These are phyloP conservation scores for Musca vetustissima DNA, from an alignment of 1,140 invertebrate species.

Conservation along the genomic window DNA sequence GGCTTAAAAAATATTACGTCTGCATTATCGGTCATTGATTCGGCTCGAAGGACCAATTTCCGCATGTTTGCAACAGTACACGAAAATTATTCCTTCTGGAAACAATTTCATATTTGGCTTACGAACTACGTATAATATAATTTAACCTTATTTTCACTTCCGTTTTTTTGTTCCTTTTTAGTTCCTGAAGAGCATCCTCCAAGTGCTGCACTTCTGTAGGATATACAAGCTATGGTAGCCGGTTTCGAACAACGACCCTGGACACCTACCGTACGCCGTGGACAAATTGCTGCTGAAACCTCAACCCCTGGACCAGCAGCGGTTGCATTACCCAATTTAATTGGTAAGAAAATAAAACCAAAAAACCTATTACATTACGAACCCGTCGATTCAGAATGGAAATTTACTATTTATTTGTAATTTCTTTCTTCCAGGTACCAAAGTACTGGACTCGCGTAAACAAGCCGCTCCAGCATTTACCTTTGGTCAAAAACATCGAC, in stretches of 20 bases:
- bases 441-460: slow-evolving; percentile 72
- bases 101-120: no score
- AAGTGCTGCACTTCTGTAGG: no score
- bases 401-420: neutral
- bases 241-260: slow-evolving; percentile 74
- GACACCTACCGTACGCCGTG: slow-evolving; percentile 86
- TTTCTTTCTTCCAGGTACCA: slow-evolving; percentile 63
- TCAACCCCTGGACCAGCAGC: slow-evolving; percentile 86
- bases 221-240: slow-evolving; percentile 60
- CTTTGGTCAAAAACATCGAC: slow-evolving; percentile 71
- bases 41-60: no score
- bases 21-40: no score
- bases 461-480: slow-evolving; percentile 76
- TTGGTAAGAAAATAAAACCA: slow-evolving; percentile 73
- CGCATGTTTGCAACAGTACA: no score
- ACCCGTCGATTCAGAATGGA: no score
- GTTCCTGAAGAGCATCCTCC: no score
- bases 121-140: no score
- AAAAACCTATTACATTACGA: neutral
- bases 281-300: slow-evolving; percentile 89
- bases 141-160: no score
- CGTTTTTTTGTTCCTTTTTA: neutral
- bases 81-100: no score
- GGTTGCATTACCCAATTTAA: slow-evolving; percentile 74
- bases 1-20: no score